phyloP scores from a whole-genome alignment of 2,888 invertebrate genomes.

The Eupithecia tripunctaria region DNA sequence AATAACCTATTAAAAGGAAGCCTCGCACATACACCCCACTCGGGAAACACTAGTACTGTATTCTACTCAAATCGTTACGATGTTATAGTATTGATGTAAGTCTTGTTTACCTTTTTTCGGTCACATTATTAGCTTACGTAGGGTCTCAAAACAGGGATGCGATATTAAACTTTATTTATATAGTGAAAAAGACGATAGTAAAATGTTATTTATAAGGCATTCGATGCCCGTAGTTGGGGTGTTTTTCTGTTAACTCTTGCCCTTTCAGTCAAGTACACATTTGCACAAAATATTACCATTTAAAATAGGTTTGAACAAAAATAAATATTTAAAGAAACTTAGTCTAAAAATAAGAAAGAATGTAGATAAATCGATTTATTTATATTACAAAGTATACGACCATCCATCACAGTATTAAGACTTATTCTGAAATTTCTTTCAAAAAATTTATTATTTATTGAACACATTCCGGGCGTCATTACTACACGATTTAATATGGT shows the following conservation, averaged over 20 bases:
- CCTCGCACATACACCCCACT: conserved; percentile 1
- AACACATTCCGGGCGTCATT: conserved; percentile 34
- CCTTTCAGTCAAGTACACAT: background rate
- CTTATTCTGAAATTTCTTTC: conserved; percentile 1
- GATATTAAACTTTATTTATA: conserved; percentile 36
- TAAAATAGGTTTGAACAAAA: background rate
- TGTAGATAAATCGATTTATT: background rate
- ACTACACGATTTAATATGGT: conserved; percentile 48
- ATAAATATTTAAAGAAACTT: background rate
- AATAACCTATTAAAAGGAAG: background rate
- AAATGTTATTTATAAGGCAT: conserved; percentile 25
- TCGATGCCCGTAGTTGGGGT: conserved; percentile 28
- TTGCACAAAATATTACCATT: background rate
- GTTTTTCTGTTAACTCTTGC: conserved; percentile 18
- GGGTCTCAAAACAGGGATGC: conserved; percentile 37
- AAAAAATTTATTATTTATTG: conserved; percentile 11
- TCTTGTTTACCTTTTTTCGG: conserved; percentile 10
- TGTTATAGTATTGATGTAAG: conserved; percentile 10
- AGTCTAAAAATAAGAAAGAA: background rate
- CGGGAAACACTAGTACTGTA: conserved; percentile 15
- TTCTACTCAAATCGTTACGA: conserved; percentile 9
- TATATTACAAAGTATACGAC: conserved; percentile 11
- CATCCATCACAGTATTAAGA: conserved; percentile 30
- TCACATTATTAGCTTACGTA: conserved; percentile 22
- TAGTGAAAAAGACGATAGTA: conserved; percentile 17